Percentiles rank a stretch among this genome's conserved stretches.
Conservation (phyloP, 2,113 vertebrate genomes). For the Eolophus roseicapilla region DNA sequence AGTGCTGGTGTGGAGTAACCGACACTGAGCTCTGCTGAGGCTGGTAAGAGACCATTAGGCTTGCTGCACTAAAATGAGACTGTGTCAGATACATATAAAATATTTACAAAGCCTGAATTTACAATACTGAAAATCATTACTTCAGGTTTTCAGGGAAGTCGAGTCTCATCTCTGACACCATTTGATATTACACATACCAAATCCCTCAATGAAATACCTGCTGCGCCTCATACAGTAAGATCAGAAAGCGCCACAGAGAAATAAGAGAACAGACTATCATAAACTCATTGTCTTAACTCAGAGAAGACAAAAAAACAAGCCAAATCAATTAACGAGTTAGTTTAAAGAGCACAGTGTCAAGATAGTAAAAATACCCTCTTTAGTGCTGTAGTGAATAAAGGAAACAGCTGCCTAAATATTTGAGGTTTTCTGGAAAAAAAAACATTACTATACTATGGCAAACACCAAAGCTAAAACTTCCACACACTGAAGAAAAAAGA, state of each 20-base stretch:
- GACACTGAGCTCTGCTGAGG: not conserved
- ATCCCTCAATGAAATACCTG: not conserved
- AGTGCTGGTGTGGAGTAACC: not conserved
- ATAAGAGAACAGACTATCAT: not conserved
- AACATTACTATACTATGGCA: constrained; percentile 36
- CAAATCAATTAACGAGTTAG: constrained; percentile 26
- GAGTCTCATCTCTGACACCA: not conserved
- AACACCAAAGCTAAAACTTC: constrained; percentile 7
- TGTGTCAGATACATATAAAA: not conserved
- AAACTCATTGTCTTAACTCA: not conserved
- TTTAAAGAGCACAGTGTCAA: constrained; percentile 23
- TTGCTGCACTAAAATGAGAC: not conserved
- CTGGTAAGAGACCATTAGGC: not conserved
- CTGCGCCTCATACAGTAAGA: accelerated
- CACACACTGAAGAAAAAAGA: not conserved
- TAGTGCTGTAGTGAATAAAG: constrained; percentile 53
- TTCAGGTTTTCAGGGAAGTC: not conserved
- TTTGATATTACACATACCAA: not conserved
- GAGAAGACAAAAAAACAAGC: not conserved
- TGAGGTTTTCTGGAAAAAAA: constrained; percentile 53
- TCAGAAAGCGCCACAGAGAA: not conserved
- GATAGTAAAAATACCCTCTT: constrained; percentile 65
- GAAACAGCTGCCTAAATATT: constrained; percentile 77
- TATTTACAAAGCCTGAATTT: not conserved
- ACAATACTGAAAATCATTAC: not conserved